Conservation (phyloP, 2,797 vertebrate genomes). For the Helicolenus hilgendorfi region DNA sequence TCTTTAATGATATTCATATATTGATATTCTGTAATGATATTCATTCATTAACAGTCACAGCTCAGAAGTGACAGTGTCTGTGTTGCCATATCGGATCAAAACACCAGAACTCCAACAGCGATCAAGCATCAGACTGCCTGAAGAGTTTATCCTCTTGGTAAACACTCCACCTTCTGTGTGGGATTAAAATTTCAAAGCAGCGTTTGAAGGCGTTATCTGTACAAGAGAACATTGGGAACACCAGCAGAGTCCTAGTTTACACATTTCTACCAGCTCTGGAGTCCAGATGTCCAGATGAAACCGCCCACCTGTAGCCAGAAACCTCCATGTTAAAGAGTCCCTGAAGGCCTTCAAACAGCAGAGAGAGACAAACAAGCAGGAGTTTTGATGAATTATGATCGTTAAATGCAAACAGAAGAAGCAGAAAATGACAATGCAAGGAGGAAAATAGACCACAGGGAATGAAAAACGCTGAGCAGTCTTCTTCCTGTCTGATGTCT, state of each 20-base stretch:
- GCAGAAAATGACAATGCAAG: not conserved
- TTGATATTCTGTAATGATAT: not conserved
- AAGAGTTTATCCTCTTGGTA: not conserved
- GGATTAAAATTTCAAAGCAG: constrained; percentile 2
- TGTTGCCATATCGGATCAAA: not conserved
- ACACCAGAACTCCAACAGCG: not conserved
- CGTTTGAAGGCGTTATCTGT: not conserved
- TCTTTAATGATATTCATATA: not conserved
- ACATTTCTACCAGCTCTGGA: not conserved
- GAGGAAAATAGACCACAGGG: not conserved
- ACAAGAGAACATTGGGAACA: not conserved
- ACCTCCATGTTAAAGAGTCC: not conserved
- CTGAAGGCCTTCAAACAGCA: not conserved
- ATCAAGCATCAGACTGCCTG: not conserved
- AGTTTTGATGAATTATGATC: not conserved
- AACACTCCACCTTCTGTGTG: too few species aligned
- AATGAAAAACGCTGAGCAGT: too few species aligned
- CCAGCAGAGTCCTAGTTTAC: not conserved
- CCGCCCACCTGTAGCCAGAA: not conserved
- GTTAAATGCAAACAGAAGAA: not conserved
- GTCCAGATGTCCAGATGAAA: not conserved
- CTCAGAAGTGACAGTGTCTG: not conserved
- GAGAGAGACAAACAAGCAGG: not conserved
- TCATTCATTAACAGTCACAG: not conserved
- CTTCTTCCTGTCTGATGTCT: too few species aligned